A percentile compares a stretch with the other conserved stretches of the same genome.
Evolutionary conservation across 92 coral and sea anemone species (phyloP).

Genomic region (Anthopleura xanthogrammica): DNA sequence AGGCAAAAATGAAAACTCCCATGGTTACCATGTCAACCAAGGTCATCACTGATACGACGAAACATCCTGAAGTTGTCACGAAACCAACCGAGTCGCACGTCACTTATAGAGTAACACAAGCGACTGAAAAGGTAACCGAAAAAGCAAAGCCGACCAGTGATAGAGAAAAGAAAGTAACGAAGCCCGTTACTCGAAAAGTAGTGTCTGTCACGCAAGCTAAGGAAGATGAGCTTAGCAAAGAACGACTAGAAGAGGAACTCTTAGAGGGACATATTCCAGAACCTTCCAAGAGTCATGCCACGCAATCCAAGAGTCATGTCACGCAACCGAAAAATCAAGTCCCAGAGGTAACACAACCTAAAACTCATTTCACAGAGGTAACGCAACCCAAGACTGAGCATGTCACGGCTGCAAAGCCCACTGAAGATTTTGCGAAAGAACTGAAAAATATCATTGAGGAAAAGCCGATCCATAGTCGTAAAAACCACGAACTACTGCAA

Average conservation of each 20-base stretch:
- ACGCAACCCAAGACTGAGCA: constrained; percentile 11
- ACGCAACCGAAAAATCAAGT: background rate
- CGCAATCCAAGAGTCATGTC: background rate
- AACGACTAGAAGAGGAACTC: constrained; percentile 15
- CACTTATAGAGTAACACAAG: constrained; percentile 5
- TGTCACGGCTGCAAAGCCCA: background rate
- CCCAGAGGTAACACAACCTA: constrained; percentile 11
- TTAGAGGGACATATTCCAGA: constrained; percentile 2
- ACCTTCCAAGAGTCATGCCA: background rate
- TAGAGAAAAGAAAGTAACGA: background rate
- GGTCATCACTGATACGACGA: background rate
- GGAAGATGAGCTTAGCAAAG: background rate
- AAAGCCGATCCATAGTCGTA: background rate
- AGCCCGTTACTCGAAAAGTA: background rate
- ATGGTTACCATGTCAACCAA: background rate
- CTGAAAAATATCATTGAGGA: background rate
- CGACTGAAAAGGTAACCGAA: background rate
- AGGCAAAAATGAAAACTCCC: background rate
- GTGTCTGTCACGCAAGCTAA: constrained; percentile 1
- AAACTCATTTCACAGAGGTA: background rate
- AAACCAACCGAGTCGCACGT: background rate
- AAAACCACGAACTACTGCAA: constrained; percentile 1
- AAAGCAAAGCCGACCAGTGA: background rate
- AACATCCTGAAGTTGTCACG: background rate
- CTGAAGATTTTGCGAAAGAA: constrained; percentile 6